Evolutionary conservation across 2,113 vertebrate genomes (phyloP).

Genomic region (Symphodus melops): DNA sequence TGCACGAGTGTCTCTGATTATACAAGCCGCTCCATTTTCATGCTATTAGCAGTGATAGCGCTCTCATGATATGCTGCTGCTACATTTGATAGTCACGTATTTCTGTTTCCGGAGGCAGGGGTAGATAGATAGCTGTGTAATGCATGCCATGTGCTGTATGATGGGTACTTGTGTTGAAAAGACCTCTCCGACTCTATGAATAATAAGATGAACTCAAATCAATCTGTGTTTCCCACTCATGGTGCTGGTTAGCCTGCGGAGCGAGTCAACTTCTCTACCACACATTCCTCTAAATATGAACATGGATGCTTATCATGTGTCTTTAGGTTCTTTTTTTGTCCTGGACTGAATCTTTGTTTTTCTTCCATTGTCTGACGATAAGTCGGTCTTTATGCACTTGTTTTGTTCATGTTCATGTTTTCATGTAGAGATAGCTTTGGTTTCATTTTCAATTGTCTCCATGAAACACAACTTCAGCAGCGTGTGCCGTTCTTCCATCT

Average conservation of each 20-base stretch:
- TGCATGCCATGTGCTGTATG: constrained; percentile 29
- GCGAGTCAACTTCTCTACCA: not conserved
- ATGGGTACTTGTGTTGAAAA: constrained; percentile 38
- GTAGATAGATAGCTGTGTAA: constrained; percentile 23
- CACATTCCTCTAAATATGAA: not conserved
- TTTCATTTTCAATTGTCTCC: too few species aligned
- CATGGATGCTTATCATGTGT: not conserved
- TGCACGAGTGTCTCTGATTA: constrained; percentile 12
- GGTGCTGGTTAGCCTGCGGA: not conserved
- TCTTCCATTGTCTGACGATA: too few species aligned
- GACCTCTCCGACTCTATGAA: constrained; percentile 39
- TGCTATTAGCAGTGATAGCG: constrained; percentile 2
- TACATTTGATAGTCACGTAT: constrained; percentile 3
- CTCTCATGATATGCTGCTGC: constrained; percentile 4
- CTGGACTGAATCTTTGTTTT: not conserved
- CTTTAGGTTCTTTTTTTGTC: not conserved
- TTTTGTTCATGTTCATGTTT: too few species aligned
- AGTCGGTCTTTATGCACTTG: too few species aligned
- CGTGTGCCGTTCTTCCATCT: too few species aligned
- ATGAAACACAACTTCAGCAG: too few species aligned
- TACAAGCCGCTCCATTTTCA: constrained; percentile 3
- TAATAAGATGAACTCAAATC: constrained; percentile 38
- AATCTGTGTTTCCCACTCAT: constrained; percentile 17
- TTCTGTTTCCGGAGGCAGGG: not conserved
- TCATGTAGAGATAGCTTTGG: too few species aligned